Conservation (phyloP, 2,113 vertebrate genomes). For the Syrmaticus mikado region DNA sequence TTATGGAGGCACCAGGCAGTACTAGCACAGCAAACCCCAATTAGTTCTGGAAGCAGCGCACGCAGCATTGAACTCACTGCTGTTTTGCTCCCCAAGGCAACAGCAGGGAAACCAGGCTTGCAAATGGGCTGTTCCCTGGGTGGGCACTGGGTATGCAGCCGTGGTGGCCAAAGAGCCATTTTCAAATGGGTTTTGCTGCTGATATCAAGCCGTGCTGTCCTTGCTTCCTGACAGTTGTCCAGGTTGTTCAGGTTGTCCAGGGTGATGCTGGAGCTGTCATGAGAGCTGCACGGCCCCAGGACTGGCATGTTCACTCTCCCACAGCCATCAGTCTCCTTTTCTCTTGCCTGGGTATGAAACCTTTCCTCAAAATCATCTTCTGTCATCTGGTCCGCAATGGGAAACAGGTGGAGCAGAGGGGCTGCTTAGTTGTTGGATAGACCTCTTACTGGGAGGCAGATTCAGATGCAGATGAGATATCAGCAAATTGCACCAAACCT, state of each 20-base stretch:
- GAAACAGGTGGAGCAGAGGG: neutral
- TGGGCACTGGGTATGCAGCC: accelerated
- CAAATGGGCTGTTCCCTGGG: neutral
- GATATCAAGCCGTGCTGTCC: neutral
- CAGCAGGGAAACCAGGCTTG: neutral
- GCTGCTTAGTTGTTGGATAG: neutral
- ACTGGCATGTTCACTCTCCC: neutral
- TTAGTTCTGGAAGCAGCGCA: constrained; percentile 3
- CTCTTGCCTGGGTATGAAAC: neutral
- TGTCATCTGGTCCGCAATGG: accelerated
- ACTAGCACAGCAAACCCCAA: neutral
- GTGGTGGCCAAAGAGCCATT: neutral
- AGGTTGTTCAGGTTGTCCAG: neutral
- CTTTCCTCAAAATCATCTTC: neutral
- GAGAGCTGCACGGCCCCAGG: neutral
- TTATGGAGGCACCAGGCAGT: neutral
- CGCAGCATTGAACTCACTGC: neutral
- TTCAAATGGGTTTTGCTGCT: neutral
- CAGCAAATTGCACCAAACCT: neutral
- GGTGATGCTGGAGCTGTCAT: neutral
- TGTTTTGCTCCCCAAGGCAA: neutral
- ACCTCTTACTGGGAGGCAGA: neutral
- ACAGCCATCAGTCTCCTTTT: neutral
- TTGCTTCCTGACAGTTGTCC: neutral
- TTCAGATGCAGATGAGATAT: neutral